phyloP scores from a whole-genome alignment of 2,888 invertebrate species.

The Drosophila paramelanica region DNA sequence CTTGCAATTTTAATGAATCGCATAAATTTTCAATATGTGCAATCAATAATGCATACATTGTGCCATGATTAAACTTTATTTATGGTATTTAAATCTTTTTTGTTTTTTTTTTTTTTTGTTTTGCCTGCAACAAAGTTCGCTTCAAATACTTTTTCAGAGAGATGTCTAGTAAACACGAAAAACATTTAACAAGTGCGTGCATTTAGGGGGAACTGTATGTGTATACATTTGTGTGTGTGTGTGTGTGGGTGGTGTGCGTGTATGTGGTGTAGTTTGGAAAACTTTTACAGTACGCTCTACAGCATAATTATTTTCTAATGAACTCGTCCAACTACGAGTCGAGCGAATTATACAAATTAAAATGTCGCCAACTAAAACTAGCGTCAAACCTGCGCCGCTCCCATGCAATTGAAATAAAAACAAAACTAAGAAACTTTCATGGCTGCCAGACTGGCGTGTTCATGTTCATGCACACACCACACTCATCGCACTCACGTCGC shows the following conservation, averaged over 20 bases:
- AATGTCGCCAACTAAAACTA: slow-evolving; percentile 45
- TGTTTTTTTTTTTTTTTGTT: not conserved
- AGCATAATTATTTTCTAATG: slow-evolving; percentile 59
- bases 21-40: slow-evolving; percentile 36
- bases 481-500: slow-evolving; percentile 21
- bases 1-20: slow-evolving; percentile 36
- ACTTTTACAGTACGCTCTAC: slow-evolving; percentile 40
- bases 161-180: slow-evolving; percentile 21
- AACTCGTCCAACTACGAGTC: slow-evolving; percentile 49
- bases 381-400: slow-evolving; percentile 29
- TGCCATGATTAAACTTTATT: slow-evolving; percentile 27
- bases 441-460: slow-evolving; percentile 33
- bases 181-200: slow-evolving; percentile 51
- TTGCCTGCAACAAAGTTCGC: slow-evolving; percentile 33
- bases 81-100: slow-evolving; percentile 29
- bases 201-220: not conserved
- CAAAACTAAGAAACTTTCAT: slow-evolving; percentile 38
- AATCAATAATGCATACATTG: slow-evolving; percentile 20
- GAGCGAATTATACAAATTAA: slow-evolving; percentile 58
- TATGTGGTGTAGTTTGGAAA: slow-evolving; percentile 19
- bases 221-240: slow-evolving; percentile 1
- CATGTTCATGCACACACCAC: slow-evolving; percentile 5
- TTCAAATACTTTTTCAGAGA: slow-evolving; percentile 11
- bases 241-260: slow-evolving; percentile 12
- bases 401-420: slow-evolving; percentile 35